Conservation (phyloP, 2,888 invertebrate genomes). For the Diplolepis rosae region DNA sequence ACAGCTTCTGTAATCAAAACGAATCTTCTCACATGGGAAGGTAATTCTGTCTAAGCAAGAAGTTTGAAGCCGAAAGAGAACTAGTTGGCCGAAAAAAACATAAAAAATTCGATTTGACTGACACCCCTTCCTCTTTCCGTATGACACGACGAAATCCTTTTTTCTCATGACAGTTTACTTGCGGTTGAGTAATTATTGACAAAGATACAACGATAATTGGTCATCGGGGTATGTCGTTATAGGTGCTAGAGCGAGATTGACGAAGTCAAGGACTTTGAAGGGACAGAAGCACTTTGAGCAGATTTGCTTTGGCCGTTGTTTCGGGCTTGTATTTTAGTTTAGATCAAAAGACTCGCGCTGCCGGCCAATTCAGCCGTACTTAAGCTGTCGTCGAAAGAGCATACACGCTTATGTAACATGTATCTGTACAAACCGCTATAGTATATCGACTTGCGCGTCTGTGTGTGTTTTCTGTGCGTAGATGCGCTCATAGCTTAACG, state of each 20-base stretch:
- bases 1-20: background rate
- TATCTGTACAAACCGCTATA: slow-evolving; percentile 34
- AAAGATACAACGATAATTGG: slow-evolving; percentile 73
- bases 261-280: slow-evolving; percentile 66
- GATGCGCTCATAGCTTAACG: slow-evolving; percentile 41
- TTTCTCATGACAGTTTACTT: slow-evolving; percentile 65
- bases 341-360: slow-evolving; percentile 69
- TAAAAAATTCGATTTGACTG: slow-evolving; percentile 19
- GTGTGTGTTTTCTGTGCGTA: slow-evolving; percentile 46
- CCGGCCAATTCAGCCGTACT: slow-evolving; percentile 70
- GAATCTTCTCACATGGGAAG: background rate
- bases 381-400: slow-evolving; percentile 54
- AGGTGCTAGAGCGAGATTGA: slow-evolving; percentile 61
- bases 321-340: slow-evolving; percentile 72
- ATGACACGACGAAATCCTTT: slow-evolving; percentile 62
- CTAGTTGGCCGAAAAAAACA: slow-evolving; percentile 22
- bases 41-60: background rate
- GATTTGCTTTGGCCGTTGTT: slow-evolving; percentile 72
- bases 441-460: slow-evolving; percentile 36
- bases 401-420: slow-evolving; percentile 45
- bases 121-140: slow-evolving; percentile 51
- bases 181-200: slow-evolving; percentile 69
- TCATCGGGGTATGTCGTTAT: slow-evolving; percentile 69
- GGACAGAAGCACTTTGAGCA: slow-evolving; percentile 68
- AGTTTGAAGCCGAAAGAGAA: slow-evolving; percentile 6